A percentile compares a stretch with the other conserved stretches of the same genome.
Conservation (phyloP, 2,797 vertebrate genomes). For the Spatula versicolor region DNA sequence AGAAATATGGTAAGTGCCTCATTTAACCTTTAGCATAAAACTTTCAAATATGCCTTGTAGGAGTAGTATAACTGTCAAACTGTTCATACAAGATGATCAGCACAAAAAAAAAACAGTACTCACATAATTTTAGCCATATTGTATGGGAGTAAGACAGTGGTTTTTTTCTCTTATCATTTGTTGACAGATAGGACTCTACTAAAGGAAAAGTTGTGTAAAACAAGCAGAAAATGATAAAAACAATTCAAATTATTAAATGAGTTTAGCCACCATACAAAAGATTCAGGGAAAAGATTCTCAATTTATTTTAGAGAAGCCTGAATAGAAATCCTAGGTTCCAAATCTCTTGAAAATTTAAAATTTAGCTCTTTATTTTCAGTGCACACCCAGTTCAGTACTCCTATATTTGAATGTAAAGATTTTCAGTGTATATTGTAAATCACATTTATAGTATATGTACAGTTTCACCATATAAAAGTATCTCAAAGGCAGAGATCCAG, state of each 20-base stretch:
- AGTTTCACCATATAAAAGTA: neutral
- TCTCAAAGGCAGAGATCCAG: neutral
- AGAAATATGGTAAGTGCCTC: neutral
- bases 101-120: neutral
- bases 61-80: neutral
- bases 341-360: neutral
- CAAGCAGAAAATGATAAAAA: neutral
- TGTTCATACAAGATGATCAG: neutral
- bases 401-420: neutral
- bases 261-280: neutral
- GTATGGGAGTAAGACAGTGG: neutral
- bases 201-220: neutral
- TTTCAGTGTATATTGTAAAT: neutral
- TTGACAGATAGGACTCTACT: accelerated
- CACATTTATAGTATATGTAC: neutral
- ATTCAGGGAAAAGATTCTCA: neutral
- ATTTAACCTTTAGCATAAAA: slow-evolving; percentile 11
- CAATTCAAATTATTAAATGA: neutral
- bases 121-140: neutral
- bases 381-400: neutral
- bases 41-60: slow-evolving; percentile 17
- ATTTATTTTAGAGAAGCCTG: neutral
- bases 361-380: neutral
- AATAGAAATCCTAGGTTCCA: neutral
- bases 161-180: neutral